A percentile compares a stretch with the other conserved stretches of the same genome.
phyloP scores from a whole-genome alignment of 2,888 invertebrate species.

The Diarsia dahlii region DNA sequence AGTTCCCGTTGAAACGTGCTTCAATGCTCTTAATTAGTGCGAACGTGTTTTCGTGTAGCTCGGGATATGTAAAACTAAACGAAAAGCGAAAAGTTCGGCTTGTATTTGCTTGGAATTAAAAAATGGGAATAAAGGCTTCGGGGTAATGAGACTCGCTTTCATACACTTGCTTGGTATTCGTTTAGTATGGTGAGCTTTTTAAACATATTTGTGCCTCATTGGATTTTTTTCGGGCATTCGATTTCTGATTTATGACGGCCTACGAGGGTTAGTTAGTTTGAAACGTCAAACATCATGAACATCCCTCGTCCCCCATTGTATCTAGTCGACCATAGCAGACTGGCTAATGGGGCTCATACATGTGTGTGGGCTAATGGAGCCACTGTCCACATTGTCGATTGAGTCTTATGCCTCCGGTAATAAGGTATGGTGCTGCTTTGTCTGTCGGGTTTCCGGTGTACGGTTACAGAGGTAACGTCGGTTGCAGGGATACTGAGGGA shows the following conservation, averaged over 20 bases:
- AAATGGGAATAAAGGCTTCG: slow-evolving; percentile 28
- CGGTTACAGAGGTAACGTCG: no score
- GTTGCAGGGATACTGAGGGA: not conserved
- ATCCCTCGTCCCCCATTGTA: not conserved
- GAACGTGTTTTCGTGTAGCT: slow-evolving; percentile 21
- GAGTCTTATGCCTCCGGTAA: not conserved
- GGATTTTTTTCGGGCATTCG: not conserved
- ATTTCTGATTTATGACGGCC: not conserved
- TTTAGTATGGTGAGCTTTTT: slow-evolving; percentile 3
- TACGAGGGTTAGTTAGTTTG: not conserved
- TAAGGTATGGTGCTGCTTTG: not conserved
- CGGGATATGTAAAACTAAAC: slow-evolving; percentile 31
- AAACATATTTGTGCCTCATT: not conserved
- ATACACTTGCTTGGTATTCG: slow-evolving; percentile 8
- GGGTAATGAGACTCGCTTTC: slow-evolving; percentile 16
- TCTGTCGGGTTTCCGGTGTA: not conserved
- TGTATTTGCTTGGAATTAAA: slow-evolving; percentile 26
- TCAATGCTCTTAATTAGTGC: slow-evolving; percentile 41
- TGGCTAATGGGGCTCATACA: not conserved
- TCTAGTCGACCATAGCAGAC: not conserved
- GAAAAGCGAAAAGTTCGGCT: slow-evolving; percentile 20
- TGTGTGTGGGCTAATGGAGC: not conserved
- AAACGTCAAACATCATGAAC: not conserved
- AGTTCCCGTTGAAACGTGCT: slow-evolving; percentile 22
- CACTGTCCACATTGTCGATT: not conserved